Conservation (phyloP, 2,113 vertebrate genomes). For the Carassius carassius region DNA sequence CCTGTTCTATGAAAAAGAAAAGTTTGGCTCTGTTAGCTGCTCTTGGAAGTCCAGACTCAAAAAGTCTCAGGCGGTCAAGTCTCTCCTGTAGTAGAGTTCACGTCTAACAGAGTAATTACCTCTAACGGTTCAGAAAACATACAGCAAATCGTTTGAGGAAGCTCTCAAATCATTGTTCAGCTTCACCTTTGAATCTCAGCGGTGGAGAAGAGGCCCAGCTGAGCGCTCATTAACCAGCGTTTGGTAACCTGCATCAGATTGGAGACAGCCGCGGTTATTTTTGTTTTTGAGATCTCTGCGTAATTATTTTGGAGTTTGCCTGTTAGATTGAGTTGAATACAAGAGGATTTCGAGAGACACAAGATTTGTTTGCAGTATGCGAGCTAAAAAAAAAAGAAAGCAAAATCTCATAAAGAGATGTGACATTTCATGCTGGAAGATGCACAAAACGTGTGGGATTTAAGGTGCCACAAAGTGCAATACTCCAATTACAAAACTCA, state of each 20-base stretch:
- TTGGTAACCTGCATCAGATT: constrained; percentile 4
- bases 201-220: background rate
- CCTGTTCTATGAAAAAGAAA: background rate
- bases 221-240: constrained; percentile 37
- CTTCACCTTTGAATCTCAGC: constrained; percentile 3
- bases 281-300: background rate
- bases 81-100: background rate
- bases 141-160: background rate
- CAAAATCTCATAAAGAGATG: constrained; percentile 12
- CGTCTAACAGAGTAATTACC: constrained; percentile 37
- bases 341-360: background rate
- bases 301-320: constrained; percentile 42
- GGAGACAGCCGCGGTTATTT: constrained; percentile 24
- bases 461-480: background rate
- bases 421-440: background rate
- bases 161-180: constrained; percentile 3
- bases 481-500: background rate
- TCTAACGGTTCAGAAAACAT: constrained; percentile 20
- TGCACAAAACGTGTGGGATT: background rate
- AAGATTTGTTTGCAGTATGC: background rate
- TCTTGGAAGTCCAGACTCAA: background rate
- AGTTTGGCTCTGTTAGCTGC: background rate
- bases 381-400: background rate
- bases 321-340: background rate
- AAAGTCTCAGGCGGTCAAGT: background rate